Base-by-base conservation (phyloP, 1,140 invertebrate genomes). In the Chironomus striatipennis region DNA sequence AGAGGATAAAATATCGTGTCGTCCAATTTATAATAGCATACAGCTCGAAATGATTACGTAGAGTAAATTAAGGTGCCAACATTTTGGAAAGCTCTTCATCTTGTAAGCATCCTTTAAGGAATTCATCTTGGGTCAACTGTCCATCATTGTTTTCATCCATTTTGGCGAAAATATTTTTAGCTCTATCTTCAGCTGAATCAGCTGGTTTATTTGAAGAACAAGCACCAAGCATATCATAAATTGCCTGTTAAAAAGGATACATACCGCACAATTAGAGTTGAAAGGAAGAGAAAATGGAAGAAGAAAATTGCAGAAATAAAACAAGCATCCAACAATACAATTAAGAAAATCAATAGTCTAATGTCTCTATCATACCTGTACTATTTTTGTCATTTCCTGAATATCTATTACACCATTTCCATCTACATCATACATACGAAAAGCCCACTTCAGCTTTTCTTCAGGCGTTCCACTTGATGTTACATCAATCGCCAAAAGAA, bases 141-240 rank as follows among this genome's bases (percentile, higher is more conserved):
- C 96, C 96, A 84, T 99, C 97, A 84, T 96, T 96, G 87, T 99
- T 98, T 82, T 96, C 92, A 82, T 99, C 97, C 97, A 99, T 98
- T 85, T 98, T 98, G 72, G 94, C 93, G 85, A 99, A 99, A 77
- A 99, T 99, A 83, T 97, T 98, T 85, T 97, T 96, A 75, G 97
- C 97, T 77, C 97, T 87, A 81, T 98, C 96, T 81, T 98, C 95
- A 12, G 98, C 95, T 17, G 93, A 94, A 83, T 96, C 94, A 57
- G 93, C 91, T 24, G 94, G 93, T 78, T 93, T 86, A 84, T 95
- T 97, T 82, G 93, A 94, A 78, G 94, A 95, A 85, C 94, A 95
- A 75, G 95, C 92, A 65, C 97, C 95, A 79, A 97, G 85, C 96
- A 99, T 99, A 83, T 98, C 96, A 84, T 99, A 99, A 83, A 99